Conservation (phyloP, 92 coral and sea anemone species). For the Bergia puertoricense region DNA sequence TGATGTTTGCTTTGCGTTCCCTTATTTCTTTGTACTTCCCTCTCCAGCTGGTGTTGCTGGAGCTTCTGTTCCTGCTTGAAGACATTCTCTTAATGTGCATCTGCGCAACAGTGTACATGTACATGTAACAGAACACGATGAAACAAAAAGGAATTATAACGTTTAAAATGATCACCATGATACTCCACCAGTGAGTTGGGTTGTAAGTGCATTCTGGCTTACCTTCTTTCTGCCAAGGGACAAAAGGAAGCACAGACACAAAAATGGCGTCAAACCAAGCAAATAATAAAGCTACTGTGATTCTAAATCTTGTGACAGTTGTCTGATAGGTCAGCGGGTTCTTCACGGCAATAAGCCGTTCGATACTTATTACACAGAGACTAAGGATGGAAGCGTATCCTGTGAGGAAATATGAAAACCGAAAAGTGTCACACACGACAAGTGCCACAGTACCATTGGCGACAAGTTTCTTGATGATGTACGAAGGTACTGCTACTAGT, state of each 20-base stretch:
- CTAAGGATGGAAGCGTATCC: conserved; percentile 96
- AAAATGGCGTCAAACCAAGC: conserved; percentile 81
- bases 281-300: conserved; percentile 56
- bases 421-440: conserved; percentile 65
- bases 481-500: conserved; percentile 89
- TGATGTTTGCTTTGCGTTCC: conserved; percentile 79
- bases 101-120: conserved; percentile 76
- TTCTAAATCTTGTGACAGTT: conserved; percentile 68
- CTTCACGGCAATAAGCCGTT: conserved; percentile 85
- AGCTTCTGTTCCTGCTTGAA: conserved; percentile 30
- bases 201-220: conserved; percentile 68
- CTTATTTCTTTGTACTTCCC: conserved; percentile 60
- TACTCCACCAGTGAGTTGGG: conserved; percentile 95
- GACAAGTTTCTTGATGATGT: conserved; percentile 86
- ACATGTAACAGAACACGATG: conserved; percentile 81
- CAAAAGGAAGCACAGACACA: conserved; percentile 83
- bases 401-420: conserved; percentile 88
- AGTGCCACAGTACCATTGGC: conserved; percentile 48
- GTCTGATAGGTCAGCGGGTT: conserved; percentile 80
- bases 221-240: conserved; percentile 68
- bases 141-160: conserved; percentile 86
- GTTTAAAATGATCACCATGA: conserved; percentile 85
- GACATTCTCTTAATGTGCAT: conserved; percentile 63
- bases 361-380: conserved; percentile 87
- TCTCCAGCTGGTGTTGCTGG: conserved; percentile 8